Conservation (phyloP, 2,888 invertebrate genomes). For the Pediacus dermestoides region DNA sequence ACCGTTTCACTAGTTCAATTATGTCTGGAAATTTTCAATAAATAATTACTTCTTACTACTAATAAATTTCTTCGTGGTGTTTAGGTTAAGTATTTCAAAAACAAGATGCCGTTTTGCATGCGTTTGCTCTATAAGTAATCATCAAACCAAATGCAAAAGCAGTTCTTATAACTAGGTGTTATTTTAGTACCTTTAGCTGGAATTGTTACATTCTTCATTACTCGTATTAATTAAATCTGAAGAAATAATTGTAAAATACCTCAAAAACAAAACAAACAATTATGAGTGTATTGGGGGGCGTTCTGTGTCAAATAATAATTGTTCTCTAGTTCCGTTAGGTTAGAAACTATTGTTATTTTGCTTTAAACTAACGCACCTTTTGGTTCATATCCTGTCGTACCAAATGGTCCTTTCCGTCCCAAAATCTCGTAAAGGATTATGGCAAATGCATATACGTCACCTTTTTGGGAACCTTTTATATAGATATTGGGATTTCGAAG, state of each 20-base stretch:
- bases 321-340: too few relatives aligned
- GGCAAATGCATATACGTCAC: constrained; percentile 94
- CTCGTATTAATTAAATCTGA: constrained; percentile 12
- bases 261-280: constrained; percentile 16
- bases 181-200: constrained; percentile 21
- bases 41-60: constrained; percentile 1
- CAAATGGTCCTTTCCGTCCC: constrained; percentile 87
- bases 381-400: constrained; percentile 73
- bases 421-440: constrained; percentile 93
- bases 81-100: background rate
- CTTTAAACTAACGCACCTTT: constrained; percentile 77
- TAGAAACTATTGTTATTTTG: too few relatives aligned
- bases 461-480: constrained; percentile 77
- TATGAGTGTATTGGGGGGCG: too few relatives aligned
- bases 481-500: constrained; percentile 69
- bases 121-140: background rate
- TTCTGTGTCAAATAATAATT: too few relatives aligned
- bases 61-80: background rate
- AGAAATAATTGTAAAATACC: constrained; percentile 14
- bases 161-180: constrained; percentile 3
- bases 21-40: constrained; percentile 68
- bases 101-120: background rate
- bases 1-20: constrained; percentile 74
- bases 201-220: constrained; percentile 20
- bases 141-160: constrained; percentile 5